Evolutionary conservation across 2,113 vertebrate genomes (phyloP).

Genomic region (Panthera tigris): DNA sequence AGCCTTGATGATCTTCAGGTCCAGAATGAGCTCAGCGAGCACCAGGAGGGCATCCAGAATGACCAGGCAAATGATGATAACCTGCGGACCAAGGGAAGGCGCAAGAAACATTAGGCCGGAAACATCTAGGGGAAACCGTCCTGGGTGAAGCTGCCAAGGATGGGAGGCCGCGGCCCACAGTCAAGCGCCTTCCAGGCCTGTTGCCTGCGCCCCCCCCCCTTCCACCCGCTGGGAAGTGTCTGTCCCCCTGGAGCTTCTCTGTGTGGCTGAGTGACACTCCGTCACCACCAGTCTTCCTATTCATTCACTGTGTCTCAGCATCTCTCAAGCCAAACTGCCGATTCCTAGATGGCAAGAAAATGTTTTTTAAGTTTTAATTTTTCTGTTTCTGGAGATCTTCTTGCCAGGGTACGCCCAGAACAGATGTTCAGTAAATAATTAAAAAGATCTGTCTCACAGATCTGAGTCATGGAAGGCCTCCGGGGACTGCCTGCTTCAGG

Average conservation of each 20-base stretch:
- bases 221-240: fast-evolving
- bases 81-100: constrained; percentile 80
- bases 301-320: background rate
- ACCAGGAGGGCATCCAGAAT: constrained; percentile 95
- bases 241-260: no score
- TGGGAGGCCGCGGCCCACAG: background rate
- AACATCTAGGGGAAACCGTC: background rate
- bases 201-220: background rate
- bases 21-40: constrained; percentile 92
- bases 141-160: background rate
- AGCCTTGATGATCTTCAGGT: constrained; percentile 89
- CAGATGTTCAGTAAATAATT: background rate
- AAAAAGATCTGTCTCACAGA: background rate
- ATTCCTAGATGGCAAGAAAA: background rate
- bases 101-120: background rate
- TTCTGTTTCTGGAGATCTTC: background rate
- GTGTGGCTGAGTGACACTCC: fast-evolving
- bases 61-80: constrained; percentile 92
- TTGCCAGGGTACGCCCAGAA: background rate
- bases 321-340: background rate
- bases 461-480: background rate
- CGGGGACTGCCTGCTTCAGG: background rate
- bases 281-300: background rate
- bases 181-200: fast-evolving
- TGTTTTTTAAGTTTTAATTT: background rate